Percentiles rank a stretch among this genome's conserved stretches.
These are phyloP conservation scores for Ommatoiulus sabulosus DNA, from an alignment of 2,888 invertebrate genomes.

Conservation along the genomic window DNA sequence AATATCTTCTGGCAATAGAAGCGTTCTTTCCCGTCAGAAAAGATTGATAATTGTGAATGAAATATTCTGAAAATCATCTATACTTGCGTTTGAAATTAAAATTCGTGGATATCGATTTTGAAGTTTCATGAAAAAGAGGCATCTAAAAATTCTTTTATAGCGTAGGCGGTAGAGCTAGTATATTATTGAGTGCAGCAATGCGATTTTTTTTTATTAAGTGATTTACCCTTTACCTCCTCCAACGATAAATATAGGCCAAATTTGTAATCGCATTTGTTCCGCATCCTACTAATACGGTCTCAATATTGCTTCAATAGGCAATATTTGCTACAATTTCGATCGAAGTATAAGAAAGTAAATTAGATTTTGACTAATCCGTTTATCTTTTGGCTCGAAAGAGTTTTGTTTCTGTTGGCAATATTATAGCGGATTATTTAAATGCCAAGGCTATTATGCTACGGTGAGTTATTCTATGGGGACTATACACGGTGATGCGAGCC, in stretches of 20 bases:
- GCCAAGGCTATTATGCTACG: background rate
- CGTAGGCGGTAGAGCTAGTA: too few species aligned
- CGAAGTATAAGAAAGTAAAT: constrained; percentile 5
- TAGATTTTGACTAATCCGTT: constrained; percentile 29
- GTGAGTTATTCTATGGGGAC: background rate
- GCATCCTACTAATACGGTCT: background rate
- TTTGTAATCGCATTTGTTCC: background rate
- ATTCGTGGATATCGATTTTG: too few species aligned
- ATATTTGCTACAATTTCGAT: constrained; percentile 9
- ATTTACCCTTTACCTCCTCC: background rate
- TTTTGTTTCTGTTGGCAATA: constrained; percentile 1
- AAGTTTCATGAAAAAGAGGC: too few species aligned
- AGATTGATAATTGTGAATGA: too few species aligned
- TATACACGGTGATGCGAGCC: background rate
- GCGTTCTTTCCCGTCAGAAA: too few species aligned
- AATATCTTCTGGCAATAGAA: too few species aligned
- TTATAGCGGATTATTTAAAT: constrained; percentile 37
- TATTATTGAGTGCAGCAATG: too few species aligned
- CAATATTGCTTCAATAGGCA: constrained; percentile 1
- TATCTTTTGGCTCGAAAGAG: constrained; percentile 26
- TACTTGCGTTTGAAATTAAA: too few species aligned
- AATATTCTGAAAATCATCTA: too few species aligned
- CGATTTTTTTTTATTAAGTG: background rate
- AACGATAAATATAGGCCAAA: background rate
- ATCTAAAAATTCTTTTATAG: too few species aligned